A percentile compares a stretch with the other conserved stretches of the same genome.
These are phyloP conservation scores for Cylloceria caligata DNA, from an alignment of 2,888 invertebrate species.

Conservation along the genomic window DNA sequence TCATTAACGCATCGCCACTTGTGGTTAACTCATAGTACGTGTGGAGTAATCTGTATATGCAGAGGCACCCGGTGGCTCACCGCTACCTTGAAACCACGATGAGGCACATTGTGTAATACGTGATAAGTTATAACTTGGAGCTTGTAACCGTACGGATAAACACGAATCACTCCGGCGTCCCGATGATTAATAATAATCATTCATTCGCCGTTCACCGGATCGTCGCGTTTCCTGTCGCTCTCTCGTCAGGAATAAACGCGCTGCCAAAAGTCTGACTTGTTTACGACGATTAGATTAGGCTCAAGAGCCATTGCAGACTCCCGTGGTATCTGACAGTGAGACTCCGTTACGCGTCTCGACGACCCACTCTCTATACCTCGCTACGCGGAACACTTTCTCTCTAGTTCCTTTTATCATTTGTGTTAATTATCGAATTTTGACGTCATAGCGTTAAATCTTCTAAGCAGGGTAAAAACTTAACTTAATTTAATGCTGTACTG, in stretches of 20 bases:
- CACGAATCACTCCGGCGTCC: constrained; percentile 60
- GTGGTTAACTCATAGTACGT: neutral
- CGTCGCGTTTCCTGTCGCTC: constrained; percentile 51
- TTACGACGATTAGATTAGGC: neutral
- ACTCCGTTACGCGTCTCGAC: constrained; percentile 39
- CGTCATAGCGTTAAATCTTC: neutral
- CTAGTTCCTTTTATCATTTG: constrained; percentile 14
- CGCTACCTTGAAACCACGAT: constrained; percentile 57
- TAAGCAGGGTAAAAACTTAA: too few relatives aligned
- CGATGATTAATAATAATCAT: constrained; percentile 65
- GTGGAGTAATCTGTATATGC: constrained; percentile 6
- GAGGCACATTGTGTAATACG: constrained; percentile 60
- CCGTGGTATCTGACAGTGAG: neutral
- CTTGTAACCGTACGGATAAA: constrained; percentile 46
- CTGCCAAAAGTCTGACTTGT: neutral
- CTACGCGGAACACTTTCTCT: constrained; percentile 56
- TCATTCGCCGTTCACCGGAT: constrained; percentile 39
- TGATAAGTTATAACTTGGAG: constrained; percentile 25
- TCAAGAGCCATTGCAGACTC: neutral
- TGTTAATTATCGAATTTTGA: neutral
- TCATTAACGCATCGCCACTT: neutral
- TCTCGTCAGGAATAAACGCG: neutral
- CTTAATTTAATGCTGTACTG: too few relatives aligned
- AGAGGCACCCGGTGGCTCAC: neutral
- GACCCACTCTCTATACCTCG: constrained; percentile 40